A percentile compares a stretch with the other conserved stretches of the same genome.
These are phyloP conservation scores for Phalanger gymnotis DNA, from an alignment of 2,797 vertebrate genomes.

Conservation along the genomic window DNA sequence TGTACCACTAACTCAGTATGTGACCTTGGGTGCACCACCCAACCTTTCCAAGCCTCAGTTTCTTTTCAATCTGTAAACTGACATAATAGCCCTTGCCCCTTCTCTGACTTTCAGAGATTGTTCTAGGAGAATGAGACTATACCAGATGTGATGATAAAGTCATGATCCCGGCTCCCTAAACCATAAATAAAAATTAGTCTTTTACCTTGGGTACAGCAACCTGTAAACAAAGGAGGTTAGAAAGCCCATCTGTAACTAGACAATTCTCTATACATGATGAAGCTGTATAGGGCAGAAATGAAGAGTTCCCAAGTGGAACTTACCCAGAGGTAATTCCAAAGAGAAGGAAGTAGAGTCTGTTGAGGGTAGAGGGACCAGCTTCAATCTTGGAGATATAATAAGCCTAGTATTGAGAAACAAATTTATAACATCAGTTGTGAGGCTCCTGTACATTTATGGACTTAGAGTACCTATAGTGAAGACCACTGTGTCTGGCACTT, in stretches of 20 bases:
- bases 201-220: neutral
- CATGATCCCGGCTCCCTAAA: neutral
- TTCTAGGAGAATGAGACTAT: neutral
- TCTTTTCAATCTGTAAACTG: neutral
- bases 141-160: neutral
- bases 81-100: neutral
- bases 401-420: neutral
- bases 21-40: neutral
- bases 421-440: neutral
- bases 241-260: neutral
- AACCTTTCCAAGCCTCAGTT: neutral
- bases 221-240: neutral
- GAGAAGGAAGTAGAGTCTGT: neutral
- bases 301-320: neutral
- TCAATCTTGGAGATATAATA: neutral
- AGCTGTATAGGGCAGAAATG: neutral
- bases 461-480: neutral
- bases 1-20: neutral
- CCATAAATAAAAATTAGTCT: neutral
- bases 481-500: neutral
- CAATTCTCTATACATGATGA: neutral
- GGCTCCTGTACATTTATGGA: neutral
- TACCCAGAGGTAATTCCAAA: neutral
- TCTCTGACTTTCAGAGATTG: neutral
- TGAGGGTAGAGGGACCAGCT: neutral